Conservation (phyloP, 2,113 vertebrate species). For the Hystrix brachyura region DNA sequence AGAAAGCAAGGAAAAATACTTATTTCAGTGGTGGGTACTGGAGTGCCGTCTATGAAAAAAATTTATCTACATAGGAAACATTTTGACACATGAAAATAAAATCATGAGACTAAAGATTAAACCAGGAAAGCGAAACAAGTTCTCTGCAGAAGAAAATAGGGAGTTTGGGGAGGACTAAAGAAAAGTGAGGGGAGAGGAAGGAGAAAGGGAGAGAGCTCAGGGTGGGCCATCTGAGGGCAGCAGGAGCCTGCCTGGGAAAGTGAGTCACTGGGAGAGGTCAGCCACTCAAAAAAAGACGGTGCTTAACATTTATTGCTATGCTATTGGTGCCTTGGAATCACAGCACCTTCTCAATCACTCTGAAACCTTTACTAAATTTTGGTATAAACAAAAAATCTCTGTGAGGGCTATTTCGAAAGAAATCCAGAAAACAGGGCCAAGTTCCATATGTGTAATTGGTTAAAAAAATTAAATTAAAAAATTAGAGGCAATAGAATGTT, state of each 20-base stretch:
- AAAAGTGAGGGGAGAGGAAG: background rate
- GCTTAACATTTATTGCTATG: background rate
- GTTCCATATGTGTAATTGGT: background rate
- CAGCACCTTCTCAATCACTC: background rate
- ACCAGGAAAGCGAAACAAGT: background rate
- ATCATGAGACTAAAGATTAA: background rate
- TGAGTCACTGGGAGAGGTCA: background rate
- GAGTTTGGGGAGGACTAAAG: background rate
- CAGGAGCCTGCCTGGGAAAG: background rate
- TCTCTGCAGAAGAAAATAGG: background rate
- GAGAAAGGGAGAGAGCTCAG: background rate
- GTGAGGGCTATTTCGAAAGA: background rate
- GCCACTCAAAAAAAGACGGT: background rate
- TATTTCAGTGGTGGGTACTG: background rate
- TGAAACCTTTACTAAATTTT: background rate
- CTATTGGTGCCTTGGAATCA: background rate
- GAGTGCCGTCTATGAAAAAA: background rate
- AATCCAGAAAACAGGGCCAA: background rate
- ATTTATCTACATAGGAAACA: background rate
- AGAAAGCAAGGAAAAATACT: background rate
- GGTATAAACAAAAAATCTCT: constrained; percentile 11
- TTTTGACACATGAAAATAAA: background rate
- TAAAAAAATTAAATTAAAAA: background rate
- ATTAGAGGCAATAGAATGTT: background rate
- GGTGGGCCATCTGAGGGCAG: background rate